Conservation (phyloP, 30 jellyfish, hydroid and myxozoan species). For the Hydra vulgaris region DNA sequence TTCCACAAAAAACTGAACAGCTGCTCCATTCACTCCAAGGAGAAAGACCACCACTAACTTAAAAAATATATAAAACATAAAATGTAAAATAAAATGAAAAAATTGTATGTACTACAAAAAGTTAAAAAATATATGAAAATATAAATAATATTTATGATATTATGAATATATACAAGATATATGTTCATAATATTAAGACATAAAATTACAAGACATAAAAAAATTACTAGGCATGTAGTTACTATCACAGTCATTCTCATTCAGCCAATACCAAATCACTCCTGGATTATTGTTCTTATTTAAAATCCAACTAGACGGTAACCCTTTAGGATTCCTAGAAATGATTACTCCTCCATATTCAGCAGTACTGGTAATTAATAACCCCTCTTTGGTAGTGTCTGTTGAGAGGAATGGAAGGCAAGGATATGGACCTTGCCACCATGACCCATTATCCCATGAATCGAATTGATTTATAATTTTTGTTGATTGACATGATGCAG, state of each 20-base stretch:
- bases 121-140: no score
- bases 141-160: no score
- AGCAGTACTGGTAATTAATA: slow-evolving; percentile 51
- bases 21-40: slow-evolving; percentile 75
- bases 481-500: not conserved
- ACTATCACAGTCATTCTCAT: slow-evolving; percentile 77
- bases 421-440: slow-evolving; percentile 34
- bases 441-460: slow-evolving; percentile 42
- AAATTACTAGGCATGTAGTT: slow-evolving; percentile 38
- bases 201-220: not conserved
- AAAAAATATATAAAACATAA: not conserved
- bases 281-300: slow-evolving; percentile 49
- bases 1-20: slow-evolving; percentile 67
- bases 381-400: slow-evolving; percentile 24
- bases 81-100: no score
- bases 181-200: no score
- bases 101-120: not conserved
- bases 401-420: slow-evolving; percentile 80
- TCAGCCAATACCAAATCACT: slow-evolving; percentile 84
- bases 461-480: slow-evolving; percentile 15
- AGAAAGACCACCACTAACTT: slow-evolving; percentile 67
- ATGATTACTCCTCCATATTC: slow-evolving; percentile 63
- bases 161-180: no score
- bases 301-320: slow-evolving; percentile 64
- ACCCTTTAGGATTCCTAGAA: slow-evolving; percentile 40